phyloP scores from a whole-genome alignment of 2,888 invertebrate species.

The Myopa tessellatipennis region DNA sequence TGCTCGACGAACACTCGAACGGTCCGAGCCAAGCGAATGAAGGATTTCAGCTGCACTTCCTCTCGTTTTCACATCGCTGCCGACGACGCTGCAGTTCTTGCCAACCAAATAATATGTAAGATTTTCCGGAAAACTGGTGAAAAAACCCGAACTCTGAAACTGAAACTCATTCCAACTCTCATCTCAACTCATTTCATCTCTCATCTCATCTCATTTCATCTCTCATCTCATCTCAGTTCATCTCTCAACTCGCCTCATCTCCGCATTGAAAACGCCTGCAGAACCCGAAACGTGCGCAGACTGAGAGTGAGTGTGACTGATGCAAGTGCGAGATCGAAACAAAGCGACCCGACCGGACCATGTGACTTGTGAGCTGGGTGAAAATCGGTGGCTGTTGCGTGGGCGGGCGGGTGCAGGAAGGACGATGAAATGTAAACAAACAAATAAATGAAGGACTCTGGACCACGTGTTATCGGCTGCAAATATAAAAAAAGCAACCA shows the following conservation, averaged over 20 bases:
- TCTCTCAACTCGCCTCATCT: neutral
- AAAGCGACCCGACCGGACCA: neutral
- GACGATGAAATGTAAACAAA: conserved; percentile 40
- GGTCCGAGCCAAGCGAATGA: neutral
- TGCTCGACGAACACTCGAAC: conserved; percentile 15
- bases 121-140: conserved; percentile 20
- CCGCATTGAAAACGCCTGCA: neutral
- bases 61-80: conserved; percentile 23
- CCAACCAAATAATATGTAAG: conserved; percentile 23
- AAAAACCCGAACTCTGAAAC: neutral
- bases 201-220: neutral
- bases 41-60: conserved; percentile 15
- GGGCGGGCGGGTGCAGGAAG: conserved; percentile 17
- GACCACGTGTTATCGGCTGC: conserved; percentile 33
- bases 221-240: neutral
- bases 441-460: conserved; percentile 29
- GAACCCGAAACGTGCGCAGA: neutral
- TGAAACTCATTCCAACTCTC: neutral
- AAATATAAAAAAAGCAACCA: neutral
- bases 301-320: neutral
- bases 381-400: conserved; percentile 7
- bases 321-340: neutral
- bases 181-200: neutral
- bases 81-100: conserved; percentile 13
- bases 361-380: conserved; percentile 2